phyloP scores from a whole-genome alignment of 2,888 invertebrate species.

The Chrysolina haemoptera region DNA sequence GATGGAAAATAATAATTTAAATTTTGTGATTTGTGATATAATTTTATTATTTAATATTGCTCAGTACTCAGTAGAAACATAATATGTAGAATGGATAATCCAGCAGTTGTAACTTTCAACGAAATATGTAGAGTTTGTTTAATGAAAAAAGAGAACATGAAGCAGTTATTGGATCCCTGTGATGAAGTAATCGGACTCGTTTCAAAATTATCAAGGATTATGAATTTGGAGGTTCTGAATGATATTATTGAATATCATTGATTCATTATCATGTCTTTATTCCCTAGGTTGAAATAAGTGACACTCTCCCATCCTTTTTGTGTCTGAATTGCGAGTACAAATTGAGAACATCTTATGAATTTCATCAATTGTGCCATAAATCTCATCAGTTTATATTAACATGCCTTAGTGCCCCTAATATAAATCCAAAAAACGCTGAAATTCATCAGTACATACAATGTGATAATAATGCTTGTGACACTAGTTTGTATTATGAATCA shows the following conservation, averaged over 20 bases:
- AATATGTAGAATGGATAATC: neutral
- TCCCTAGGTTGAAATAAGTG: conserved; percentile 23
- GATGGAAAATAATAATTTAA: no score
- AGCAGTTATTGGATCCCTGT: conserved; percentile 12
- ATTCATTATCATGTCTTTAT: neutral
- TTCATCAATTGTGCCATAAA: conserved; percentile 56
- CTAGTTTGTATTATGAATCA: neutral
- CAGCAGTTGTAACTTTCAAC: conserved; percentile 4
- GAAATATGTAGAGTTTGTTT: conserved; percentile 38
- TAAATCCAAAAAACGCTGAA: neutral
- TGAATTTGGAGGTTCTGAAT: conserved; percentile 24
- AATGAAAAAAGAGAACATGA: conserved; percentile 26
- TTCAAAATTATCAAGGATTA: conserved; percentile 27
- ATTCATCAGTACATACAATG: neutral
- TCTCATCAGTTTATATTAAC: conserved; percentile 47
- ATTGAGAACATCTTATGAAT: conserved; percentile 56
- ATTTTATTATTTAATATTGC: no score
- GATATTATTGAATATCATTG: neutral
- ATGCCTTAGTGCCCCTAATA: neutral
- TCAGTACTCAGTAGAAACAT: no score
- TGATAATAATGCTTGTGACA: neutral
- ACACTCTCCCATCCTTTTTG: conserved; percentile 24
- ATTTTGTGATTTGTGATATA: no score
- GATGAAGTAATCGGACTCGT: conserved; percentile 23
- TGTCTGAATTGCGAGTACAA: conserved; percentile 48